Evolutionary conservation across 2,888 invertebrate genomes (phyloP).

Genomic region (Perdita meconis): DNA sequence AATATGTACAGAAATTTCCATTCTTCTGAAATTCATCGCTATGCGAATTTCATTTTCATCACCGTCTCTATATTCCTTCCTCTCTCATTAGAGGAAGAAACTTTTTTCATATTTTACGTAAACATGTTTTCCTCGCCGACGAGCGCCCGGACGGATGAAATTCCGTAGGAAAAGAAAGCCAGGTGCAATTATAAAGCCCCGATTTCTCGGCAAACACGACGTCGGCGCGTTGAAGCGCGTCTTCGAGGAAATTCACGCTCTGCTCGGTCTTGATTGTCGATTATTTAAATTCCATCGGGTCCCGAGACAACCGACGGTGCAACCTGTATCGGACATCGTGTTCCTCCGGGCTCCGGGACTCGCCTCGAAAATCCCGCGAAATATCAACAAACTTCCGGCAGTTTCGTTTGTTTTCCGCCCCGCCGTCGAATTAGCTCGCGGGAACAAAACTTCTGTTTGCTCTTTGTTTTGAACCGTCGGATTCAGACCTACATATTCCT

Average conservation of each 20-base stretch:
- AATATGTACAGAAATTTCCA: too few relatives aligned
- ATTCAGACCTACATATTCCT: not conserved
- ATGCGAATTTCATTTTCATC: too few relatives aligned
- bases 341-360: not conserved
- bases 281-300: constrained; percentile 67
- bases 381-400: not conserved
- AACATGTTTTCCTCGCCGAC: not conserved
- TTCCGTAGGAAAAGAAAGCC: constrained; percentile 7
- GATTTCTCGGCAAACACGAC: constrained; percentile 23
- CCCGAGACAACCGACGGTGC: not conserved
- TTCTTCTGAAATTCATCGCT: too few relatives aligned
- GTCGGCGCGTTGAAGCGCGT: constrained; percentile 26
- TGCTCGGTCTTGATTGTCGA: constrained; percentile 61
- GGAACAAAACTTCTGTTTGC: not conserved
- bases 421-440: not conserved
- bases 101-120: too few relatives aligned
- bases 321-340: not conserved
- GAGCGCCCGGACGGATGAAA: not conserved
- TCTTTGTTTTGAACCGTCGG: not conserved
- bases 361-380: constrained; percentile 4
- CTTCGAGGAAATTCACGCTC: constrained; percentile 56
- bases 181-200: constrained; percentile 16
- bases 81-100: too few relatives aligned
- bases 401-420: not conserved
- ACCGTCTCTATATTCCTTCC: too few relatives aligned